These are phyloP conservation scores for Cecropterus lyciades DNA, from an alignment of 1,140 invertebrate genomes.

Conservation along the genomic window DNA sequence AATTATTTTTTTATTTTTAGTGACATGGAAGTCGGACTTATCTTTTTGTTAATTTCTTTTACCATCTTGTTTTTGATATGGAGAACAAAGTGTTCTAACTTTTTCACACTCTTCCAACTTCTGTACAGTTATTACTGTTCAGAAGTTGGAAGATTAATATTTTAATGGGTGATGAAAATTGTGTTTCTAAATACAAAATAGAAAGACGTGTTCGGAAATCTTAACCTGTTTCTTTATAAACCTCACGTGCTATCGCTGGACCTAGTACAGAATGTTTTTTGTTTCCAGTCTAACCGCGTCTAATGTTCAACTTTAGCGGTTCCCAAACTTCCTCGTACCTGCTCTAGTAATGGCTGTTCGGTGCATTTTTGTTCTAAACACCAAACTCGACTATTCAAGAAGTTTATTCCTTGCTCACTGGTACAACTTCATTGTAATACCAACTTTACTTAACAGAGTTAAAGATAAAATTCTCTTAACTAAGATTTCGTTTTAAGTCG, in stretches of 20 bases:
- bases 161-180: no score
- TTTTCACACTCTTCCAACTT: no score
- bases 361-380: slow-evolving; percentile 34
- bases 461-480: neutral
- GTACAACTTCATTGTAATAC: neutral
- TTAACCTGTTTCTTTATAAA: slow-evolving; percentile 1
- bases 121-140: no score
- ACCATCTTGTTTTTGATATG: no score
- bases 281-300: slow-evolving; percentile 30
- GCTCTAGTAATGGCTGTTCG: slow-evolving; percentile 29
- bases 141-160: no score
- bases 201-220: no score
- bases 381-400: slow-evolving; percentile 26
- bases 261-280: slow-evolving; percentile 1
- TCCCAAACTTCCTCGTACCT: slow-evolving; percentile 25
- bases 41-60: no score
- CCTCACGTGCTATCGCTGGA: neutral
- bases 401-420: slow-evolving; percentile 23
- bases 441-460: neutral
- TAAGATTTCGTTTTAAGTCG: neutral
- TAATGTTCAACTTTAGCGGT: slow-evolving; percentile 36
- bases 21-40: no score
- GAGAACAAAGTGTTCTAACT: no score
- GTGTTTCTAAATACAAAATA: no score
- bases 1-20: no score